Evolutionary conservation across 2,888 invertebrate species (phyloP), one percentile per base, ranked within the genome.

Genomic region (Polia nebulosa): DNA sequence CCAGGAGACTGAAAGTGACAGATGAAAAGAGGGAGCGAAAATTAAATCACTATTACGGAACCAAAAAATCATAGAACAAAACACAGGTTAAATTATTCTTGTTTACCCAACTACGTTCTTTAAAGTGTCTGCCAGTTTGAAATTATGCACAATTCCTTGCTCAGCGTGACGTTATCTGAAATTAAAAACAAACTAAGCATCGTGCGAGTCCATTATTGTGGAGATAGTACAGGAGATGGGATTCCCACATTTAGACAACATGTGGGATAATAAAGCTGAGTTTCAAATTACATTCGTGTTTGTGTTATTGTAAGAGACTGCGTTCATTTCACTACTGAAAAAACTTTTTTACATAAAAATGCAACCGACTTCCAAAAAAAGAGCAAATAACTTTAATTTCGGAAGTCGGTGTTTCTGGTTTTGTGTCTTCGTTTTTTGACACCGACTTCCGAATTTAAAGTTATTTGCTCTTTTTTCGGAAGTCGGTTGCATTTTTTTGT

Each of bases 181-280:
- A 81, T 80, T 81, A 80, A 80, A 80, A 81, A 78, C 62, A 80
- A 80, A 74, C 79, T 81, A 59, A 62, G 67, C 41, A 71, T 70
- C 74, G 70, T 70, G 64, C 53, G 65, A 56, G 68, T 51, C 55
- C 55, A 62, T 80, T 77, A 81, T 66, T 69, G 68, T 66, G 34
- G 29, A 52, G 55, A 72, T 63, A 45, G 65, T 55, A 64, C 58
- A 55, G 36, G 36, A 64, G 63, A 64, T 39, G 39, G 20, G 29
- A 67, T 44, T 45, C 58, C 51, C 45, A 47, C 49, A 60, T 59
- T 69, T 52, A 66, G 32, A 29, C 36, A 62, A 52, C n/a, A 51
- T 64, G 41, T 69, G 63, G 39, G 32, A n/a, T 65, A 29, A 34
- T 60, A 53, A 61, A 61, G 49, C 53, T 47, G 29, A 59, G 39